Conservation (phyloP, 2,113 vertebrate species). For the Cichladusa arquata region DNA sequence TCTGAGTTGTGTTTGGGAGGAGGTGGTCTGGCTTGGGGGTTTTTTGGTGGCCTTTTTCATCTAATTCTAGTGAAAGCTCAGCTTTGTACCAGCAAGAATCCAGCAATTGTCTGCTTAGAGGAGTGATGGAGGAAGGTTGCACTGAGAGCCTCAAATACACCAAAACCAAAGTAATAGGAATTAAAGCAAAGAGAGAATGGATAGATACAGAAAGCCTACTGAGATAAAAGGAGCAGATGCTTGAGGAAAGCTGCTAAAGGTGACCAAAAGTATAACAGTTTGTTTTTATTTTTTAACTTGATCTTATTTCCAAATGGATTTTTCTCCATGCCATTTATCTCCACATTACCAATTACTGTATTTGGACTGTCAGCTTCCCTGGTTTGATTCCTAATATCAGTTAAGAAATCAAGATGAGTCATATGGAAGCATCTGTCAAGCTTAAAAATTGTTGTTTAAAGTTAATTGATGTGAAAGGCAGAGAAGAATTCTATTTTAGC, state of each 20-base stretch:
- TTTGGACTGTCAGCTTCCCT: background rate
- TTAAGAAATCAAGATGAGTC: conserved; percentile 35
- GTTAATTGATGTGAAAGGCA: conserved; percentile 36
- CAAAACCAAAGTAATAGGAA: background rate
- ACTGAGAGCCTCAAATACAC: background rate
- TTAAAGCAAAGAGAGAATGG: background rate
- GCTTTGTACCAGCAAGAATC: background rate
- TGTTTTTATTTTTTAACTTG: background rate
- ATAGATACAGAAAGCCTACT: background rate
- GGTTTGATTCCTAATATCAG: background rate
- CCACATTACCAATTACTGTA: background rate
- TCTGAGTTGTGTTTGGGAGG: background rate
- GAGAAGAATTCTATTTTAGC: conserved; percentile 12
- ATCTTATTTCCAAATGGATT: background rate
- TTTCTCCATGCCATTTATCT: background rate
- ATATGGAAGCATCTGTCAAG: conserved; percentile 41
- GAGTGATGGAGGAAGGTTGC: background rate
- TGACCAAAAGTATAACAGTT: background rate
- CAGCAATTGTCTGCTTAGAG: background rate
- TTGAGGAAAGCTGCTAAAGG: background rate
- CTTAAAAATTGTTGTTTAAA: conserved; percentile 31
- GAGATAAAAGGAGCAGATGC: background rate
- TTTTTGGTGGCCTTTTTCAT: background rate
- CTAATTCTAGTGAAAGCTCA: background rate
- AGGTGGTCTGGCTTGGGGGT: background rate